Base-by-base conservation (phyloP, 2,797 vertebrate genomes). In the Microctenopoma steveboyesi region DNA sequence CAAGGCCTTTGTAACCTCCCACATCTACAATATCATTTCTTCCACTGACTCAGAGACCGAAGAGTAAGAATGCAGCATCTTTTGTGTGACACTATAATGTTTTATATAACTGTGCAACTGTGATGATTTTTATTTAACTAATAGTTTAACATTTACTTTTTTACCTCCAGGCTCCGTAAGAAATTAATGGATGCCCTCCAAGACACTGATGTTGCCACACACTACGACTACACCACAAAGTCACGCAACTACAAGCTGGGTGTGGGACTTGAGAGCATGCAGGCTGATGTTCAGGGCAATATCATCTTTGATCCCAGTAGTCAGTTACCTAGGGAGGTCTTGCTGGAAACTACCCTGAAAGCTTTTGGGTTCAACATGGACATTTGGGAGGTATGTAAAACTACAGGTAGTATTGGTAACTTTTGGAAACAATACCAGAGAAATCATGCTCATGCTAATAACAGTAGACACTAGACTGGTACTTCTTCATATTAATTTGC, bases 281-380 rank as follows among this genome's bases (percentile, higher is more conserved):
- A 81, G n/a, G 89, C 89, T 72, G 92, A 76, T 78, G 55, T 96
- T 4, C 91, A 95, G 84, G 94, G 96, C 62, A 96, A 96, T 77
- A 49, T 97, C 16, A 59, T 99, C 81, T 97, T 98, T 84, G 97
- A 98, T 74, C 89, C 95, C 40, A 94, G 75, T 53, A 93, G 87
- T 84, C 95, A 95, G 40, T 10, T 98, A 88, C 97, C 97, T 59
- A 96, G 86, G 73, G 96, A 98, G 76, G 91, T 92, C 54, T 79
- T 99, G 95, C 90, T 98, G 67, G 96, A 97, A 90, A 95, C 94
- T 4, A 97, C 96, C 6, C 91, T 99, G 67, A 75, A 92, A 5
- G 77, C 84, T 13, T 96, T 96, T 72, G 96, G 96, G 70, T 70
- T 76, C 66, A 86, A 92, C 56, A 42, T 90, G 1, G 95, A 98